phyloP scores from a whole-genome alignment of 2,797 vertebrate genomes.

The Platyrinchus mystaceus region DNA sequence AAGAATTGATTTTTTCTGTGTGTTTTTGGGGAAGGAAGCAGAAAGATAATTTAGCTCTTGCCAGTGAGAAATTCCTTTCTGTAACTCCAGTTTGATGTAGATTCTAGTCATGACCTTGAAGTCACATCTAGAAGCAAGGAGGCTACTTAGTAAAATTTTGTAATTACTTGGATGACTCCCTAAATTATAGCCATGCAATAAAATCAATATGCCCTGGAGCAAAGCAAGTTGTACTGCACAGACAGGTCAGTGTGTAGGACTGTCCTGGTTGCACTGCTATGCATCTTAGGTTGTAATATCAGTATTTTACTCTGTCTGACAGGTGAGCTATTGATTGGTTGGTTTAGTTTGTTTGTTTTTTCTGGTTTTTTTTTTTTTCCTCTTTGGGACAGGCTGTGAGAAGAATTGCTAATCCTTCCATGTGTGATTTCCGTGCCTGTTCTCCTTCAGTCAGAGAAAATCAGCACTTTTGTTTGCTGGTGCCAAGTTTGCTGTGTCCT shows the following conservation, averaged over 20 bases:
- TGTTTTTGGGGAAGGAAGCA: not conserved
- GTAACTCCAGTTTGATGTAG: not conserved
- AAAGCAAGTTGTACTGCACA: not conserved
- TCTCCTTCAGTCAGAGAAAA: not conserved
- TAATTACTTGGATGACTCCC: not conserved
- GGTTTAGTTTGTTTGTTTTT: not conserved
- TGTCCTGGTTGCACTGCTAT: not conserved
- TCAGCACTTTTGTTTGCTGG: not conserved
- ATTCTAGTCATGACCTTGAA: conserved; percentile 38
- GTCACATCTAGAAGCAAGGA: not conserved
- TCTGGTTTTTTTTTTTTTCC: not conserved
- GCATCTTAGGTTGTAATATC: not conserved
- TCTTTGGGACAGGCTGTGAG: not conserved
- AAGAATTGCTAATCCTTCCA: not conserved
- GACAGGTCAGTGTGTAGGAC: not conserved
- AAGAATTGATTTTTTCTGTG: conserved; percentile 52
- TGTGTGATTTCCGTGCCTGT: not conserved
- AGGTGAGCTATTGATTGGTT: not conserved
- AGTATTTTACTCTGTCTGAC: not conserved
- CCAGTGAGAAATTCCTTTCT: not conserved
- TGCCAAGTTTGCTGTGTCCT: not conserved
- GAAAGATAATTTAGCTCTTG: conserved; percentile 35
- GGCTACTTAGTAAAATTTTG: not conserved
- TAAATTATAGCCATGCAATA: not conserved
- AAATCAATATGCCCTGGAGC: not conserved